These are phyloP conservation scores for Galeopterus variegatus DNA, from an alignment of 2,113 vertebrate genomes.

Conservation along the genomic window DNA sequence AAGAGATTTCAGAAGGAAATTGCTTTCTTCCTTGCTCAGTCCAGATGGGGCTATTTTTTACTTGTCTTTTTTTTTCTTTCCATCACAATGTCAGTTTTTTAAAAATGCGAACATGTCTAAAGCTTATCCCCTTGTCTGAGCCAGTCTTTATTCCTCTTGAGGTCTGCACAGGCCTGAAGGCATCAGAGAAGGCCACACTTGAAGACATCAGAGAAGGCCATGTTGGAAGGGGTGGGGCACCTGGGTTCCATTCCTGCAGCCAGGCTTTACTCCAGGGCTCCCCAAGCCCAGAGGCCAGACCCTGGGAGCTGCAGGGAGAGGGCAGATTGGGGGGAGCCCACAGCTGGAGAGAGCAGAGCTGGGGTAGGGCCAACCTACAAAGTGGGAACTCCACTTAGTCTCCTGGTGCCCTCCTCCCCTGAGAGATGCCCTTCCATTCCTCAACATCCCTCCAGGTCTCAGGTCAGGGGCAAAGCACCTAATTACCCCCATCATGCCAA, in stretches of 20 bases:
- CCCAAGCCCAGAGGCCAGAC: background rate
- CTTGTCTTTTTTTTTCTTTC: background rate
- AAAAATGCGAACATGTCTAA: slow-evolving; percentile 44
- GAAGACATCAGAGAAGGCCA: background rate
- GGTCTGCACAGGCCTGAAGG: background rate
- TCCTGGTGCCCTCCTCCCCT: background rate
- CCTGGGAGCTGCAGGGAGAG: background rate
- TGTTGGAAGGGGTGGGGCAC: rapidly evolving
- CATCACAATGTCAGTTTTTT: slow-evolving; percentile 72
- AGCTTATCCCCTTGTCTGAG: background rate
- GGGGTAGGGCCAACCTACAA: background rate
- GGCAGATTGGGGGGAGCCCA: background rate
- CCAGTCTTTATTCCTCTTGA: background rate
- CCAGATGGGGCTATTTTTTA: slow-evolving; percentile 61
- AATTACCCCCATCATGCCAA: background rate
- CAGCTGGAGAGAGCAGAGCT: background rate
- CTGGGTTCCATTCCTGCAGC: background rate
- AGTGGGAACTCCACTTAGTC: background rate
- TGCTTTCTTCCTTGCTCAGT: slow-evolving; percentile 74
- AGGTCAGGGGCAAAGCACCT: background rate
- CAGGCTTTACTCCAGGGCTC: background rate
- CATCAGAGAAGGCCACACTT: background rate
- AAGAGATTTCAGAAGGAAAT: slow-evolving; percentile 85
- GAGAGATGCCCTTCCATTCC: background rate
- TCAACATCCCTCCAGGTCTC: background rate